phyloP scores from a whole-genome alignment of 1,140 invertebrate species.

The Ruditapes philippinarum region DNA sequence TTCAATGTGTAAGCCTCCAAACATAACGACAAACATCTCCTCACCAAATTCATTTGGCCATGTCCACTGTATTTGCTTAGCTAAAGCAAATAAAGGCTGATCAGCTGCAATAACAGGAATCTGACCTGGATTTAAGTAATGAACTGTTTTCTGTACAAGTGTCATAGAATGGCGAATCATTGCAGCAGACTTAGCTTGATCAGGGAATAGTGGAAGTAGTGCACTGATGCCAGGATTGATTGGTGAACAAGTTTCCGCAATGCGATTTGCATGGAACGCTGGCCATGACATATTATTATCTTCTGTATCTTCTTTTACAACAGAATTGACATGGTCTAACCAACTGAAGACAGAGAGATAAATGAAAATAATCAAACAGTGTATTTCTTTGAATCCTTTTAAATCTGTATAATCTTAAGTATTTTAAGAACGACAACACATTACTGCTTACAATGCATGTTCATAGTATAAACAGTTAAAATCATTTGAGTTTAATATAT shows the following conservation, averaged over 20 bases:
- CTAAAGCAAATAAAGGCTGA: conserved; percentile 68
- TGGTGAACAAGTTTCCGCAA: background rate
- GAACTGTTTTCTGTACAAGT: conserved; percentile 46
- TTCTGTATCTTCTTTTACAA: background rate
- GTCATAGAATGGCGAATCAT: conserved; percentile 69
- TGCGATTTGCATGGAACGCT: background rate
- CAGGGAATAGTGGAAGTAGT: conserved; percentile 61
- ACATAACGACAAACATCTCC: conserved; percentile 71
- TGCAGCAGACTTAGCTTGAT: conserved; percentile 59
- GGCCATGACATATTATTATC: conserved; percentile 22
- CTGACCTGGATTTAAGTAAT: conserved; percentile 68
- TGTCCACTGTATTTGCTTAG: conserved; percentile 72
- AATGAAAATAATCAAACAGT: background rate
- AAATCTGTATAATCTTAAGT: too few relatives aligned
- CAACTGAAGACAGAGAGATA: background rate
- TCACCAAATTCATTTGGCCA: conserved; percentile 76
- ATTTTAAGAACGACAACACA: too few relatives aligned
- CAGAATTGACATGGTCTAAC: background rate
- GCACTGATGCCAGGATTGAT: background rate
- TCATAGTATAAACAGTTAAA: too few relatives aligned
- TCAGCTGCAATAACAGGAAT: conserved; percentile 66
- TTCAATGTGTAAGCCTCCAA: conserved; percentile 61
- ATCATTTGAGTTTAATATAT: too few relatives aligned
- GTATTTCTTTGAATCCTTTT: too few relatives aligned
- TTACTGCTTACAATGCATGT: too few relatives aligned